These are phyloP conservation scores for Nephrotoma flavescens DNA, from an alignment of 2,888 invertebrate species.

Conservation along the genomic window DNA sequence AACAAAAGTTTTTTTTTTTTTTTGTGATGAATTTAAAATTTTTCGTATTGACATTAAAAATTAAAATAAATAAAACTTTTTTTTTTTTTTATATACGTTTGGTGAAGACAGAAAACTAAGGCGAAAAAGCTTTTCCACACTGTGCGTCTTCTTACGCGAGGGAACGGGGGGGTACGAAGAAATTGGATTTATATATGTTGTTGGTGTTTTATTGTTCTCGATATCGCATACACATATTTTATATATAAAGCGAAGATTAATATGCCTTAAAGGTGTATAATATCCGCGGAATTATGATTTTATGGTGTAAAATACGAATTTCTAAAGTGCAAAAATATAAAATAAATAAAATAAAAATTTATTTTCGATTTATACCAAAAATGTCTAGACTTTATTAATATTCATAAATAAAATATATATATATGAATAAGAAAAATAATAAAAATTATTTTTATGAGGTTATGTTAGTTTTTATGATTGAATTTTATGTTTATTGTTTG, in stretches of 20 bases:
- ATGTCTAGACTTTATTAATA: neutral
- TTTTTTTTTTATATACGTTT: neutral
- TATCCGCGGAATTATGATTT: neutral
- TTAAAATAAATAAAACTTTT: neutral
- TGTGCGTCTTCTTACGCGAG: neutral
- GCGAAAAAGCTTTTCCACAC: neutral
- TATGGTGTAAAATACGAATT: neutral
- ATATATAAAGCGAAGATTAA: neutral
- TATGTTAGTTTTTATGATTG: neutral
- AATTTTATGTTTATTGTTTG: neutral
- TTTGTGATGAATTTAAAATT: neutral
- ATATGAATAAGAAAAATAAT: neutral
- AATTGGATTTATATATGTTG: neutral
- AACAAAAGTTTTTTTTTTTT: neutral
- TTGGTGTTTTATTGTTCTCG: neutral
- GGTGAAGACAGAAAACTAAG: neutral
- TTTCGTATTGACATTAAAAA: neutral
- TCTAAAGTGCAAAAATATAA: neutral
- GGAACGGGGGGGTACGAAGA: neutral
- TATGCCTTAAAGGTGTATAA: neutral
- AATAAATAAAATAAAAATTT: neutral
- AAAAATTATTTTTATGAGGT: neutral
- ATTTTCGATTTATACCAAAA: neutral
- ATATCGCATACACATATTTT: neutral
- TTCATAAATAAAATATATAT: neutral